Percentiles rank a stretch among this genome's conserved stretches.
Evolutionary conservation across 2,113 vertebrate species (phyloP).

Genomic region (Neotoma lepida): DNA sequence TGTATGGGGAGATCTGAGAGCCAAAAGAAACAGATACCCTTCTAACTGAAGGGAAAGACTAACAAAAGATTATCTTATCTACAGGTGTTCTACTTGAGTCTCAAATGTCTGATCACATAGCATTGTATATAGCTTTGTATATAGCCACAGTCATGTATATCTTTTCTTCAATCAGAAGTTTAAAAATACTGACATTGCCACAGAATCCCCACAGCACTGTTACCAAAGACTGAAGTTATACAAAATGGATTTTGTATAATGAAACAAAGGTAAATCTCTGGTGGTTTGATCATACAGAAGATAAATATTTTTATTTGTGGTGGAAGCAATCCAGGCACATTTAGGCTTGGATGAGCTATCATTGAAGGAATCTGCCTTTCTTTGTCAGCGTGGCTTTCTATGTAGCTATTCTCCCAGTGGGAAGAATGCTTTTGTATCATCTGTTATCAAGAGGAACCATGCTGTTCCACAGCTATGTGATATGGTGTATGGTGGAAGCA

Average conservation of each 20-base stretch:
- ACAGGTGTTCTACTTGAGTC: slow-evolving; percentile 19
- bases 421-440: slow-evolving; percentile 56
- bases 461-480: slow-evolving; percentile 8
- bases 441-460: slow-evolving; percentile 45
- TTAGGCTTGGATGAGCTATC: not conserved
- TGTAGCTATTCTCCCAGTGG: not conserved
- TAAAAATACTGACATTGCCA: not conserved
- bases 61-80: slow-evolving; percentile 45
- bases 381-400: not conserved
- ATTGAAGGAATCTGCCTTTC: slow-evolving; percentile 45
- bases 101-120: slow-evolving; percentile 30
- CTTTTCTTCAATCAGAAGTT: slow-evolving; percentile 47
- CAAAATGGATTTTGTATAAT: slow-evolving; percentile 28
- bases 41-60: slow-evolving; percentile 2
- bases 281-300: not conserved
- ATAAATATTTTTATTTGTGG: slow-evolving; percentile 34
- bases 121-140: not conserved
- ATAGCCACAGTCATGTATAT: not conserved
- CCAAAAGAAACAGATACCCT: not conserved
- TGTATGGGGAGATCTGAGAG: not conserved
- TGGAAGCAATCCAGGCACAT: not conserved
- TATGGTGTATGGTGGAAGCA: slow-evolving; percentile 36
- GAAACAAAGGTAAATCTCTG: slow-evolving; percentile 38
- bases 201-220: not conserved
- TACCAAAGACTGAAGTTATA: slow-evolving; percentile 8